A percentile compares a stretch with the other conserved stretches of the same genome.
These are phyloP conservation scores for Drosophila koepferae DNA, from an alignment of 2,888 invertebrate species.

Conservation along the genomic window DNA sequence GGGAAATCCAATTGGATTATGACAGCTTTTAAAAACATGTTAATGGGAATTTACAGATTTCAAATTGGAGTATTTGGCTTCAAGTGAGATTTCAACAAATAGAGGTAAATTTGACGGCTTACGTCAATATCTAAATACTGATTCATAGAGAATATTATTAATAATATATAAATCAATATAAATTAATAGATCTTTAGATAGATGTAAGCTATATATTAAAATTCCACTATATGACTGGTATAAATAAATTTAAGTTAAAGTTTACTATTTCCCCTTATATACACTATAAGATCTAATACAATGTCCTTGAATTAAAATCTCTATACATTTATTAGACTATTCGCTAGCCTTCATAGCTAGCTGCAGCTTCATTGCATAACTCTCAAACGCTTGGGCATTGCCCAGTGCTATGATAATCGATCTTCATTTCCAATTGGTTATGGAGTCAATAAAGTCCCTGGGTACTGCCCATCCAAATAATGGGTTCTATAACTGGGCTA, in stretches of 20 bases:
- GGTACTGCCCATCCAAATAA: constrained; percentile 31
- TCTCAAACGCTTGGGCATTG: neutral
- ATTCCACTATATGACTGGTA: too few species aligned
- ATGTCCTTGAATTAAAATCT: neutral
- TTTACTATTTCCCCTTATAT: neutral
- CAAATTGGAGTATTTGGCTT: too few species aligned
- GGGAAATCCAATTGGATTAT: neutral
- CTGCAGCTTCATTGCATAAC: neutral
- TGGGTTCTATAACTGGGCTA: constrained; percentile 46
- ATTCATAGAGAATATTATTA: too few species aligned
- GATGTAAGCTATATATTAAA: too few species aligned
- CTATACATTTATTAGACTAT: neutral
- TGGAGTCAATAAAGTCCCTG: neutral
- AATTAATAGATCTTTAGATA: too few species aligned
- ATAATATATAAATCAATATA: too few species aligned
- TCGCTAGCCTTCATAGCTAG: neutral
- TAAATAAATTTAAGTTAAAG: too few species aligned
- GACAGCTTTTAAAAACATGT: neutral
- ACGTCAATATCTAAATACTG: too few species aligned
- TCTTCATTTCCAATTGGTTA: neutral
- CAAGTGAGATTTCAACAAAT: too few species aligned
- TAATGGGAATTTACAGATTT: too few species aligned
- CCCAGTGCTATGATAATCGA: neutral
- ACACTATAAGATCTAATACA: too few species aligned
- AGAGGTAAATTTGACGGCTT: too few species aligned